Base-by-base conservation (phyloP, 2,888 invertebrate species). In the Drosophila testacea region DNA sequence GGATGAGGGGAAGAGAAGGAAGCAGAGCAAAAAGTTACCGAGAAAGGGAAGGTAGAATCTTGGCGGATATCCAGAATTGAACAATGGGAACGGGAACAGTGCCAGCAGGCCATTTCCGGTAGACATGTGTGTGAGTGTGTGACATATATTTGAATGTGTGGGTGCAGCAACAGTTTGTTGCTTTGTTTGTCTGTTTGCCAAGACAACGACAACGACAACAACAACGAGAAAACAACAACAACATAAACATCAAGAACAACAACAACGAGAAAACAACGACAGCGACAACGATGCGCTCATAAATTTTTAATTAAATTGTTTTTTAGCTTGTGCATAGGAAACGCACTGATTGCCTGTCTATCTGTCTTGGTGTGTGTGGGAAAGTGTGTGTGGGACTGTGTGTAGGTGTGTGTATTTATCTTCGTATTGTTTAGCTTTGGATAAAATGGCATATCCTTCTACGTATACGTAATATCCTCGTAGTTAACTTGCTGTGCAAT, bases 301-400 rank as follows among this genome's bases (percentile, higher is more conserved):
- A 86, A 79, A 86, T 86, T 82, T 77, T 79, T 82, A 82, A 85
- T 79, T 84, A 77, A 84, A 82, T 84, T 82, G 82, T 82, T 57
- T 68, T 67, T 60, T 67, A 65, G 59, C 62, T 69, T 69, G 36
- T 54, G 47, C 55, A 70, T 67, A 73, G 76, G 68, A 78, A 73
- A 73, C 79, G 69, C 84, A 80, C 82, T 77, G 84, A 83, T 83
- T 82, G 81, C 76, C 69, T 64, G 65, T 56, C 52, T 56, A 66
- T 62, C 52, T 50, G n/a, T 22, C 46, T 32, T 22, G 30, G 30
- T 59, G 6, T 50, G 38, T 30, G 54, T 64, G 57, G 64, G 54
- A 64, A 32, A 48, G 41, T 60, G 39, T 48, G 66, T 75, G 52
- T 62, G 34, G 22, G 22, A 22, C 22, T 41, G 44, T 28, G 61